Conservation (phyloP, 2,888 invertebrate genomes). For the Eupeodes luniger region DNA sequence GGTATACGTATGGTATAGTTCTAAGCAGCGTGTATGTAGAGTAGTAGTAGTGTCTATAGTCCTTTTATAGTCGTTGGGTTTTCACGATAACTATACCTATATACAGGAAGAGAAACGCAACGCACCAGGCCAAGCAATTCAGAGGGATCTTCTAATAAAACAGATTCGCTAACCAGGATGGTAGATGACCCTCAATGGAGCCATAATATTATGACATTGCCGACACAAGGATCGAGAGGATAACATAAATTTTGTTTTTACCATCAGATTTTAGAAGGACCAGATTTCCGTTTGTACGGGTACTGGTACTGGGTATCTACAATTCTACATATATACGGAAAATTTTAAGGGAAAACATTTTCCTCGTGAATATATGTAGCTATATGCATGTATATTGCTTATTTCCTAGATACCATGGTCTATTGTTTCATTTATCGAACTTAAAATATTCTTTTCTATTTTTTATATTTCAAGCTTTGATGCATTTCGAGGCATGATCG, state of each 20-base stretch:
- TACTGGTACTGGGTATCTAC: neutral
- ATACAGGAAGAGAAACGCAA: conserved; percentile 19
- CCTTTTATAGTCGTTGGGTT: conserved; percentile 27
- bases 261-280: conserved; percentile 52
- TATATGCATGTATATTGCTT: conserved; percentile 17
- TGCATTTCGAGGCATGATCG: too few species aligned
- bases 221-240: conserved; percentile 50
- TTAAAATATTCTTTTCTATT: too few species aligned
- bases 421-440: neutral
- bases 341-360: conserved; percentile 30
- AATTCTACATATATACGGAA: too few species aligned
- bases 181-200: conserved; percentile 70
- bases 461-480: too few species aligned
- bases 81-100: neutral
- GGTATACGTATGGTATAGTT: neutral
- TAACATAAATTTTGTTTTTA: conserved; percentile 65
- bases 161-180: neutral
- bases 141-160: conserved; percentile 12
- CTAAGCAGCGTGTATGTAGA: too few species aligned
- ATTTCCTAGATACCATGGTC: neutral
- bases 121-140: conserved; percentile 2
- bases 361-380: conserved; percentile 21
- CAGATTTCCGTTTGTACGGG: neutral
- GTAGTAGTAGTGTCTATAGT: neutral
- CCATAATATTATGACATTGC: conserved; percentile 73